Base-by-base conservation (phyloP, 2,113 vertebrate species). In the Lathamus discolor region DNA sequence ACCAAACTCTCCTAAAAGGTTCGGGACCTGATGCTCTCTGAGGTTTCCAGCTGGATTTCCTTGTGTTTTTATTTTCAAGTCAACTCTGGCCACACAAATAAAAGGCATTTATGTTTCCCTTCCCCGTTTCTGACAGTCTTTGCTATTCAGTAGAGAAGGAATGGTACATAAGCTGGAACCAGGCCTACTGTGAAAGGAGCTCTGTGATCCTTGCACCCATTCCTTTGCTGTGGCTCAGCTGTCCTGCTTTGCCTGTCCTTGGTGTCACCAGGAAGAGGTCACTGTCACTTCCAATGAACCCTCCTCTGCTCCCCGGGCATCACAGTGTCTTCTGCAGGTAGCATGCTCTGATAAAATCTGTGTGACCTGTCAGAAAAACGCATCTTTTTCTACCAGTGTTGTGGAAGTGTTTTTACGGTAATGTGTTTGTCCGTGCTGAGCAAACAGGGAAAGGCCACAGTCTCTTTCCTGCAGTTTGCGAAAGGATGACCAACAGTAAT, bases 191-290 rank as follows among this genome's bases (percentile, higher is more conserved):
- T 11, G 33, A 27, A 37, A 54, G 66, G 15, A 59, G 55, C 81
- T 62, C 46, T 0, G 0, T 10, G 13, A 29, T 82, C n/a, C 49
- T 48, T 15, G 55, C 25, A 22, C 13, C 67, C 2, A 0, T 51
- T 46, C 27, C 66, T 43, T 44, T 51, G 44, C 39, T 3, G 2
- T 0, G 0, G 29, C 61, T 57, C 0, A 0, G 13, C 43, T 0
- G 0, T 14, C 37, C 52, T 54, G 82, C 29, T 68, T n/a, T 13
- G 31, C 73, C 66, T 39, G 37, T 72, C 55, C 76, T 72, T 3
- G 1, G 7, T 12, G 7, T 83, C 63, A 67, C 46, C 7, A 2
- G 4, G 69, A n/a, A n/a, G 90, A 19, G 41, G 14, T 86, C n/a
- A 7, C 20, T 78, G 78, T 68, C 68, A 79, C 48, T 51, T 72